These are phyloP conservation scores for Isaurus tuberculatus DNA, from an alignment of 92 coral and sea anemone genomes.

Conservation along the genomic window DNA sequence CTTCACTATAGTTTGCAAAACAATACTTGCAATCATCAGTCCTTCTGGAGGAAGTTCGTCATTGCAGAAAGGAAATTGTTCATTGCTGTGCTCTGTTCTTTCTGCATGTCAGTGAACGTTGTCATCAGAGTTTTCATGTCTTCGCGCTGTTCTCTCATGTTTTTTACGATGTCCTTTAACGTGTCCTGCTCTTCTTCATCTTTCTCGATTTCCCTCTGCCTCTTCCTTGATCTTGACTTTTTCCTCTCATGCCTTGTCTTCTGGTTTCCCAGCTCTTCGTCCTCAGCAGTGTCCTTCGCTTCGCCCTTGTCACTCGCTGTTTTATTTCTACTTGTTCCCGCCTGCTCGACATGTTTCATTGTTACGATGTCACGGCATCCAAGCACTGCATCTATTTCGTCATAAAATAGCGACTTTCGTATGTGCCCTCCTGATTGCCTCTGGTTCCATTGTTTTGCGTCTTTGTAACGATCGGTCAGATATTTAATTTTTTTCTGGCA, in stretches of 20 bases:
- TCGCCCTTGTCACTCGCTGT: neutral
- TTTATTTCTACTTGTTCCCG: slow-evolving; percentile 24
- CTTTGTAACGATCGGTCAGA: slow-evolving; percentile 60
- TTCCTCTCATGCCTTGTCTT: slow-evolving; percentile 14
- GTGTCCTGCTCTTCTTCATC: slow-evolving; percentile 36
- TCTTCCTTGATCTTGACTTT: slow-evolving; percentile 28
- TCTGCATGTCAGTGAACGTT: slow-evolving; percentile 33
- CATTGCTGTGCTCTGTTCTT: slow-evolving; percentile 43
- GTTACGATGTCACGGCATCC: slow-evolving; percentile 70
- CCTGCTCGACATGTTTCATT: slow-evolving; percentile 60
- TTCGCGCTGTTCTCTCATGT: slow-evolving; percentile 45
- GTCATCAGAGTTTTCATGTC: slow-evolving; percentile 50
- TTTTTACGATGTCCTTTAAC: slow-evolving; percentile 37
- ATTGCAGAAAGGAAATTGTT: slow-evolving; percentile 44
- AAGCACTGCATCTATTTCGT: slow-evolving; percentile 61
- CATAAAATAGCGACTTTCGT: slow-evolving; percentile 46
- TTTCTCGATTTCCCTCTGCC: slow-evolving; percentile 26
- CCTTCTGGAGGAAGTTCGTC: slow-evolving; percentile 43
- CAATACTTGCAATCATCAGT: neutral
- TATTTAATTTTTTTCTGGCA: slow-evolving; percentile 68
- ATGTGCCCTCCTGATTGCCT: slow-evolving; percentile 62
- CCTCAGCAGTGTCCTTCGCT: neutral
- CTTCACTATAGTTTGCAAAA: neutral
- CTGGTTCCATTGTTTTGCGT: slow-evolving; percentile 57
- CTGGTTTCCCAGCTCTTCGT: slow-evolving; percentile 15